Percentiles rank a stretch among this genome's conserved stretches.
phyloP scores from a whole-genome alignment of 2,888 invertebrate genomes.

The Bruchidius siliquastri region DNA sequence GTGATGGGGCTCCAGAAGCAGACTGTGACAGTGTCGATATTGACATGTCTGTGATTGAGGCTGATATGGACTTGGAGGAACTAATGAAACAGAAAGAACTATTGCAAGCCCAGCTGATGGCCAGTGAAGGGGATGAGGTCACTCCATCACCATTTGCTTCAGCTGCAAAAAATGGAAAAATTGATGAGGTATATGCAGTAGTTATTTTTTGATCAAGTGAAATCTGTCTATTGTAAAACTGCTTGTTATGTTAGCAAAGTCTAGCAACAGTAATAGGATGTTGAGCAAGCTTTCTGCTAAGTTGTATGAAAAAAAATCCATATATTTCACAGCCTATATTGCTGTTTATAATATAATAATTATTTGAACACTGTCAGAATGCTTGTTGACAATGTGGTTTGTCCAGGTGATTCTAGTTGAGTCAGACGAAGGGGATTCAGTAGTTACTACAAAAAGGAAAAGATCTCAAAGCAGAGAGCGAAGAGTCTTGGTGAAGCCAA shows the following conservation, averaged over 20 bases:
- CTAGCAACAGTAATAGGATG: too few relatives aligned
- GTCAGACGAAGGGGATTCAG: conserved; percentile 49
- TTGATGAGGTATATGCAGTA: conserved; percentile 21
- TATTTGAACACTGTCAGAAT: too few relatives aligned
- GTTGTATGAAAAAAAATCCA: too few relatives aligned
- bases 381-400: not conserved
- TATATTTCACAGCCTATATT: too few relatives aligned
- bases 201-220: too few relatives aligned
- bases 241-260: too few relatives aligned
- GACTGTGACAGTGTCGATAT: conserved; percentile 68
- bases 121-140: conserved; percentile 56
- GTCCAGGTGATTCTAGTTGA: conserved; percentile 53
- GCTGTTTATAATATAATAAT: too few relatives aligned
- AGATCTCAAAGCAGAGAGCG: conserved; percentile 45
- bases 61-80: conserved; percentile 82
- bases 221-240: too few relatives aligned
- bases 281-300: too few relatives aligned
- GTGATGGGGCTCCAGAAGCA: conserved; percentile 55
- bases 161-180: conserved; percentile 40
- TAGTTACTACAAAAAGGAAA: conserved; percentile 28
- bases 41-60: conserved; percentile 69
- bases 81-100: conserved; percentile 84
- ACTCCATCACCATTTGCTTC: conserved; percentile 16
- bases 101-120: conserved; percentile 75
- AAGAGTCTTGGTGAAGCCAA: conserved; percentile 40